Evolutionary conservation across 1,140 invertebrate species (phyloP).

Genomic region (Philaenus spumarius): DNA sequence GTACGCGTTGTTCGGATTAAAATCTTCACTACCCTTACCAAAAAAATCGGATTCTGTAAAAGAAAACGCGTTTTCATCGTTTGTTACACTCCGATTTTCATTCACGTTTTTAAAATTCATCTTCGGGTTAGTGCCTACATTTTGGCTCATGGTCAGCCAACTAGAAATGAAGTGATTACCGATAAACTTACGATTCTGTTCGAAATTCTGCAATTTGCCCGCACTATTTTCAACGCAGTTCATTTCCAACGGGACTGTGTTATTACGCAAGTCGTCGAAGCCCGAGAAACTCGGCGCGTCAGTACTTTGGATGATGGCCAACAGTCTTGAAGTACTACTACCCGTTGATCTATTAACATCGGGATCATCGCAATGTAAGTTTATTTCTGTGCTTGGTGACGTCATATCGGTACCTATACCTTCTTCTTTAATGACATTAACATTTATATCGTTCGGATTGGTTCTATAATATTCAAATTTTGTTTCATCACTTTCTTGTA

Average conservation of each 20-base stretch:
- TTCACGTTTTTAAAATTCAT: not conserved
- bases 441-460: constrained; percentile 9
- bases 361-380: constrained; percentile 1
- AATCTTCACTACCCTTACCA: too few species aligned
- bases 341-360: constrained; percentile 4
- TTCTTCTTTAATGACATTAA: constrained; percentile 2
- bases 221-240: constrained; percentile 14
- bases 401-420: not conserved
- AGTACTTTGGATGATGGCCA: constrained; percentile 48
- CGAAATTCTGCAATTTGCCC: not conserved
- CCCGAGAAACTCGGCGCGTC: constrained; percentile 25
- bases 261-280: constrained; percentile 1
- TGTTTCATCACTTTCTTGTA: too few species aligned
- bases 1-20: not conserved
- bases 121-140: not conserved
- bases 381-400: constrained; percentile 15
- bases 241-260: not conserved
- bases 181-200: constrained; percentile 13
- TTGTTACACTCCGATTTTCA: not conserved
- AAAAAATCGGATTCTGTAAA: too few species aligned
- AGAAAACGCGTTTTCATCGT: too few species aligned
- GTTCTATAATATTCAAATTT: too few species aligned
- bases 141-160: constrained; percentile 7
- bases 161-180: constrained; percentile 10
- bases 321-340: constrained; percentile 34